A percentile compares a stretch with the other conserved stretches of the same genome.
phyloP scores from a whole-genome alignment of 2,113 vertebrate species.

The Phodopus roborovskii region DNA sequence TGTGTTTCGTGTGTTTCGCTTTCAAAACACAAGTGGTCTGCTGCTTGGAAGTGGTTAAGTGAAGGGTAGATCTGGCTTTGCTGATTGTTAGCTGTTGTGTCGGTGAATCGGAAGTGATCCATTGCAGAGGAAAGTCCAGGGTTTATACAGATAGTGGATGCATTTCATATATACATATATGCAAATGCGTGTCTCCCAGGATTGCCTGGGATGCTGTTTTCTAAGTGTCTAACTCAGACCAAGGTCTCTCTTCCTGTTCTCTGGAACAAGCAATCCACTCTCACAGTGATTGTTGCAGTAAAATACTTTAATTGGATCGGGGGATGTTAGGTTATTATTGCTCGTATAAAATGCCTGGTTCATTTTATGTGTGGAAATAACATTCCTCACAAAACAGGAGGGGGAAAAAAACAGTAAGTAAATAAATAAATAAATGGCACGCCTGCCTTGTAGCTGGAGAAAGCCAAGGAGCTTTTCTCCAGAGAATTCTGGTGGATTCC shows the following conservation, averaged over 20 bases:
- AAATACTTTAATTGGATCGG: slow-evolving; percentile 86
- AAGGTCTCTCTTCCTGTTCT: slow-evolving; percentile 61
- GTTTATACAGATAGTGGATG: slow-evolving; percentile 17
- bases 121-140: slow-evolving; percentile 40
- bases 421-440: slow-evolving; percentile 55
- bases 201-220: slow-evolving; percentile 45
- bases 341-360: slow-evolving; percentile 87
- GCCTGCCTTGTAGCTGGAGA: slow-evolving; percentile 78
- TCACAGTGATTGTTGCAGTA: slow-evolving; percentile 84
- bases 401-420: background rate
- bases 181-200: slow-evolving; percentile 14
- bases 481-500: slow-evolving; percentile 81
- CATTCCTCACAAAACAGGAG: slow-evolving; percentile 82
- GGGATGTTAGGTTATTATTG: slow-evolving; percentile 84
- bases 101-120: slow-evolving; percentile 60
- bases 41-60: background rate
- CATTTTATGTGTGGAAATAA: slow-evolving; percentile 87
- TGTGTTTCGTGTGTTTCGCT: slow-evolving; percentile 68
- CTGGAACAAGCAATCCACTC: slow-evolving; percentile 66
- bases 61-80: slow-evolving; percentile 43
- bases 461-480: slow-evolving; percentile 74
- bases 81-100: slow-evolving; percentile 52
- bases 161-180: background rate
- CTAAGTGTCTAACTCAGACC: slow-evolving; percentile 71
- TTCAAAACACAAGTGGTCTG: slow-evolving; percentile 17